Evolutionary conservation across 1,140 invertebrate species (phyloP).

Genomic region (Danaus melanippus): DNA sequence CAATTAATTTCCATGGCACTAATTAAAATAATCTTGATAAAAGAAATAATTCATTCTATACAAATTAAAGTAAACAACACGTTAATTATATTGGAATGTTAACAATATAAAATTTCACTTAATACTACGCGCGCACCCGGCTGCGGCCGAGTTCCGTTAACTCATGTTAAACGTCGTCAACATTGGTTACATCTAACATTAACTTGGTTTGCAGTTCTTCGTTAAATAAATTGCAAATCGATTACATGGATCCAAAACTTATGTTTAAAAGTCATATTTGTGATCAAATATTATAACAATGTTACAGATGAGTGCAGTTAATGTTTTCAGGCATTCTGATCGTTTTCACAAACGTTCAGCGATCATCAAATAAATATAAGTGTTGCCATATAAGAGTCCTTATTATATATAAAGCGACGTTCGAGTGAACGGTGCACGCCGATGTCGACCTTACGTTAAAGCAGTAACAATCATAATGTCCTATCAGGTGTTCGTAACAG

Average conservation of each 20-base stretch:
- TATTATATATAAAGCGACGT: too few species aligned
- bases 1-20: conserved; percentile 36
- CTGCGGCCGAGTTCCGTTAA: conserved; percentile 8
- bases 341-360: conserved; percentile 10
- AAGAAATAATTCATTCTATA: conserved; percentile 21
- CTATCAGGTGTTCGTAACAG: conserved; percentile 10
- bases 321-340: too few species aligned
- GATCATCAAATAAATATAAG: conserved; percentile 3
- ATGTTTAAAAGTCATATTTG: too few species aligned
- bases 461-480: conserved; percentile 1
- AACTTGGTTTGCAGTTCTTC: too few species aligned
- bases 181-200: conserved; percentile 2
- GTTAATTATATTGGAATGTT: conserved; percentile 38
- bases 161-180: conserved; percentile 18
- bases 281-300: too few species aligned
- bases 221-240: too few species aligned
- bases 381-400: conserved; percentile 11
- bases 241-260: too few species aligned
- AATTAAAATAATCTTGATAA: conserved; percentile 19
- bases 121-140: conserved; percentile 11
- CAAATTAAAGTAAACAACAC: conserved; percentile 22
- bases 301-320: too few species aligned
- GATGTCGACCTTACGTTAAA: neutral
- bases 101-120: conserved; percentile 20
- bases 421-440: too few species aligned